Evolutionary conservation across 2,888 invertebrate genomes (phyloP), one percentile per base, ranked within the genome.

Genomic region (Sylvicola cinctus): DNA sequence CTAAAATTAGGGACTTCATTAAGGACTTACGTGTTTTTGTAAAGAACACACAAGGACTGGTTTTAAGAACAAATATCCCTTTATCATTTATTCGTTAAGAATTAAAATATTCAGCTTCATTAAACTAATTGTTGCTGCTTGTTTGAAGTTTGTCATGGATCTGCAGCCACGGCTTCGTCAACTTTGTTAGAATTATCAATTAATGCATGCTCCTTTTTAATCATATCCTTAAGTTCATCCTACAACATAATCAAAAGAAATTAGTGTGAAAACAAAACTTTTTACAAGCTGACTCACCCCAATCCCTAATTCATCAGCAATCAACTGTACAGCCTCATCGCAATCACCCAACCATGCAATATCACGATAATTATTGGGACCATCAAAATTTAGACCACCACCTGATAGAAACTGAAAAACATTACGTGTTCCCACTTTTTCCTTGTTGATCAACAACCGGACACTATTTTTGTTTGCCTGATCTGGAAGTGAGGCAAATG

Each of bases 401-500:
- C 64, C 60, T 38, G 49, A 38, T 16, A 46, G 39, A 38, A 49
- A 46, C 47, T 46, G 54, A 11, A 44, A 42, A n/a, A 55, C 49
- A 4, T 56, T 55, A 48, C 47, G 47, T 13, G 47, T 48, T 0
- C 70, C 71, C 1, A 73, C 78, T 47, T 73, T 72, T 58, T 85
- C 85, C 17, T 81, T 69, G 55, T 93, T 93, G 28, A 95, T 83
- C 13, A 93, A 63, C 16, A 93, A 56, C 7, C 93, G 66, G 0
- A 91, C 79, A 52, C 79, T 78, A 48, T 66, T 68, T 0, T 69
- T 59, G 0, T 70, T 68, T 0, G 80, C 75, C 39, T 74, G 74
- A 48, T 83, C 75, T 41, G 85, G 65, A 4, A 95, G 65, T 2
- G 84, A 81, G 1, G 91, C 90, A 59, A 95, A 95, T 0, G 95